Evolutionary conservation across 2,888 invertebrate species (phyloP), one percentile per base, ranked within the genome.

Genomic region (Lapara coniferarum): DNA sequence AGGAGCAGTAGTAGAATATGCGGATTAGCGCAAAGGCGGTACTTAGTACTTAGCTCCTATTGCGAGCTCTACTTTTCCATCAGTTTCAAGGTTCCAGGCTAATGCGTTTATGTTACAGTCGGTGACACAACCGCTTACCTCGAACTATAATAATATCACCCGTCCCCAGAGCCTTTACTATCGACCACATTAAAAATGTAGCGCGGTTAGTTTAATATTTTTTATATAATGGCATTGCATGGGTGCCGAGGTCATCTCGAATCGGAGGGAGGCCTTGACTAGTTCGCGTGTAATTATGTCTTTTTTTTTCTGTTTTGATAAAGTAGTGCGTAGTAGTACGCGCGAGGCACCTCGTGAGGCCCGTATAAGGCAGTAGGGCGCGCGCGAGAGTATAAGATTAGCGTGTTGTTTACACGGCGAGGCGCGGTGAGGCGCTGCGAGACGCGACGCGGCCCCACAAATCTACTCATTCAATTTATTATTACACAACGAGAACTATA

Each of bases 401-500:
- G 19, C 63, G 49, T 13, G 49, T 49, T 63, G 49, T 63, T 63
- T 63, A 63, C 49, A 63, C 7, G 7, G 19, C 5, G 37, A 37
- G 37, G 37, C 37, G 55, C 55, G 55, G 53, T 2, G 53, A 16
- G 16, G 44, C 59, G 58, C n/a, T 2, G 16, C 14, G 59, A n/a
- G 37, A 37, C 59, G 44, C 53, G 10, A n/a, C 16, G 46, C 44
- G 44, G 25, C 59, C 16, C 49, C 19, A 19, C 46, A 30, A 14
- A 14, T 46, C 63, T 12, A 49, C 63, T 63, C 63, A 63, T 63
- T 63, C 63, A 63, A 19, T 63, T 63, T 63, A 63, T 63, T 63
- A 63, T 63, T 63, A 49, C 63, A 63, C 63, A 63, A 63, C 63
- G 63, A 63, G 49, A 63, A 63, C 63, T 63, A 63, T 19, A 13